Conservation (phyloP, 2,888 invertebrate species). For the Drosophila kuntzei region DNA sequence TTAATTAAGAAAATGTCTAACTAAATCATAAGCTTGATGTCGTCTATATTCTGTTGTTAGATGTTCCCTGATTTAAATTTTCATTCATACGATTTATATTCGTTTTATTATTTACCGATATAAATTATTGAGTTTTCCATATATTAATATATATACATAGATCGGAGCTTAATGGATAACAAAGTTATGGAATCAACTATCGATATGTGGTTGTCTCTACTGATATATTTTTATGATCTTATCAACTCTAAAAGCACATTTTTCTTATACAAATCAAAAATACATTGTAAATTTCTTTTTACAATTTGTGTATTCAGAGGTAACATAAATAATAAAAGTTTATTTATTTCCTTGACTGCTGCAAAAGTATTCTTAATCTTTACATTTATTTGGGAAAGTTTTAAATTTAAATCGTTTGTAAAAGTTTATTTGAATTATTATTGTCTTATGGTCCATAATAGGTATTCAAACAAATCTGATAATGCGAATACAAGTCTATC, state of each 20-base stretch:
- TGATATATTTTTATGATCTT: constrained; percentile 15
- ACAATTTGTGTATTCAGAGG: constrained; percentile 1
- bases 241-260: constrained; percentile 2
- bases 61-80: constrained; percentile 34
- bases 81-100: constrained; percentile 12
- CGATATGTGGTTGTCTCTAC: constrained; percentile 18
- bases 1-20: neutral
- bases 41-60: constrained; percentile 8
- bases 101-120: constrained; percentile 1
- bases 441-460: constrained; percentile 27
- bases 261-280: constrained; percentile 1
- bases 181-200: constrained; percentile 10
- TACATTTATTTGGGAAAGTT: constrained; percentile 3
- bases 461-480: constrained; percentile 6
- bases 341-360: neutral
- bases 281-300: neutral
- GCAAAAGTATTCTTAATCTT: neutral
- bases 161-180: constrained; percentile 10
- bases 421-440: constrained; percentile 12
- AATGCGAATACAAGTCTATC: constrained; percentile 14
- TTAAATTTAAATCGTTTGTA: constrained; percentile 1
- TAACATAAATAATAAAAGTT: neutral
- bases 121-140: neutral
- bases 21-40: constrained; percentile 2
- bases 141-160: constrained; percentile 12